Evolutionary conservation across 2,888 invertebrate species (phyloP), one percentile per base, ranked within the genome.

Genomic region (Dyspetes luteomarginatus): DNA sequence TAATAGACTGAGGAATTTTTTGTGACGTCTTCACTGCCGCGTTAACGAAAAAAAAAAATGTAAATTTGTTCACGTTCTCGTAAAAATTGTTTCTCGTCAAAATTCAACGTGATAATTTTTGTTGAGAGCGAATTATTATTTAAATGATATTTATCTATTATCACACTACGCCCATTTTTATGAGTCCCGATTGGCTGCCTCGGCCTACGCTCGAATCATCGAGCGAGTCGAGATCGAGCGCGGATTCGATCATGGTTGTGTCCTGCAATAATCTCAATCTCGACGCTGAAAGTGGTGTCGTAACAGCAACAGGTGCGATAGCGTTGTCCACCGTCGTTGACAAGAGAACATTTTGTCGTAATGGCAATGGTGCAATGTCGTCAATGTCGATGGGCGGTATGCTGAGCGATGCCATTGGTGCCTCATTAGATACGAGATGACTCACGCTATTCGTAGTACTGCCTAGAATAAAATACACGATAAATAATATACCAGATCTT

Each of bases 161-260:
- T 91, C 85, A 92, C 64, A 92, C 92, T 79, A 93, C 93, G 81
- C 93, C 93, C 86, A 93, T 92, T 92, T 95, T 95, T 85, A 95
- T 94, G 71, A 95, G 92, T 84, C 95, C 95, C 24, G 94, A 94
- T 88, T 95, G 95, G 87, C 95, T 95, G 85, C 94, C 94, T 83
- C 94, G 94, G 80, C 95, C 95, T 85, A 95, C 93, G 88, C 95
- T 95, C 41, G 95, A 94, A 84, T 95, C 96, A 89, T 97, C 97
- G 85, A 97, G 93, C 86, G 97, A 97, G 93, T 97, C 97, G 89
- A 97, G 94, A 93, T 97, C 97, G 85, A 97, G 93, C 75, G 97
- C 97, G 74, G 97, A 97, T 92, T 97, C 97, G 89, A 97, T 97
- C 97, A 97, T 97, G 67, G 97, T 97, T 77, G 97, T 97, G 93